phyloP scores from a whole-genome alignment of 2,888 invertebrate species.

The Keiferia lycopersicella region DNA sequence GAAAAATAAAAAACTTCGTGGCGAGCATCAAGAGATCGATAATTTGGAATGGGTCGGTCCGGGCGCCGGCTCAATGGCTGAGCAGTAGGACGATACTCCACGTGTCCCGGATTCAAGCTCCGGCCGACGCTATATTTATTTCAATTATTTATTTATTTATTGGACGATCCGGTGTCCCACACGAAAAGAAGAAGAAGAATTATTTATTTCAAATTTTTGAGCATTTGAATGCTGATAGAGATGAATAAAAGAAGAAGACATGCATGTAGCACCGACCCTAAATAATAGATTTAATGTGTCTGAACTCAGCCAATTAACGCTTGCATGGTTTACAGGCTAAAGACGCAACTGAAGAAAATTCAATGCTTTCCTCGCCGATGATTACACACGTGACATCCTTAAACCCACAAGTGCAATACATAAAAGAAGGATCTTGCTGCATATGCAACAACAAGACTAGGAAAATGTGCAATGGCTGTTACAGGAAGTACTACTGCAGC shows the following conservation, averaged over 20 bases:
- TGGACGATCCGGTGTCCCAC: too few species aligned
- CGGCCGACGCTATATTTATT: too few species aligned
- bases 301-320: not conserved
- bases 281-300: not conserved
- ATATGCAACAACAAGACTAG: conserved; percentile 16
- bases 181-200: too few species aligned
- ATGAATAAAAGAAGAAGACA: not conserved
- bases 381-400: conserved; percentile 21
- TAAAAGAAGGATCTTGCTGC: conserved; percentile 9
- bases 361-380: conserved; percentile 5
- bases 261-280: not conserved
- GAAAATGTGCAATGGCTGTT: conserved; percentile 20
- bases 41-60: too few species aligned
- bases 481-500: conserved; percentile 19
- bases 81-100: too few species aligned
- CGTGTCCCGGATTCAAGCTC: too few species aligned
- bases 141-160: too few species aligned
- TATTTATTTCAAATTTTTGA: too few species aligned
- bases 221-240: not conserved
- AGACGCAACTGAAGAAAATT: not conserved
- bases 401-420: not conserved
- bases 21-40: too few species aligned
- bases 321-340: not conserved
- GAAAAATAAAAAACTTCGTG: too few species aligned
- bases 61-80: too few species aligned